Base-by-base conservation (phyloP, 1,140 invertebrate genomes). In the Drosophila pectinifera region DNA sequence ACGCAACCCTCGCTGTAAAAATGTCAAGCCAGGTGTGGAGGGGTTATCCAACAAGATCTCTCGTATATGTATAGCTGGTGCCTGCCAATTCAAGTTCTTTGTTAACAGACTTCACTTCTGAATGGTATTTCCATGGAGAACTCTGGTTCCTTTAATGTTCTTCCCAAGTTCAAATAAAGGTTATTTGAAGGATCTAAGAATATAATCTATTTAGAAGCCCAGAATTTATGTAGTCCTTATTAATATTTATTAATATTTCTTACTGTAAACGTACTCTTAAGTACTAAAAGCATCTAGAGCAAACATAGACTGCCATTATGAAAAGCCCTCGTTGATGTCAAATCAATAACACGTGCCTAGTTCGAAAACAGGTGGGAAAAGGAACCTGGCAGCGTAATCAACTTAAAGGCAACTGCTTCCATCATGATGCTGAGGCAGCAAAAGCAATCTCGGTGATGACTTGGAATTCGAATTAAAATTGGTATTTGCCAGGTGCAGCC, bases 1-100 rank as follows among this genome's bases (percentile, higher is more conserved):
- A 73, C 68, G 62, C 83, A 88, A 88, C 83, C 83, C 84, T 89
- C 62, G 67, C 48, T 63, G 82, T 79, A 76, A 80, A 78, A 80
- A 84, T 89, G 80, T 84, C 84, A 88, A 89, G 72, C 63, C 69
- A 68, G 76, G 73, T 78, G 64, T 31, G 55, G 68, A 62, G 45
- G 54, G 61, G 56, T 61, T 49, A 67, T 11, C 34, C 22, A 56
- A 39, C 26, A 55, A 45, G 72, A 77, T 69, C 74, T 53, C 56
- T 18, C n/a, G 6, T 13, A 20, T 13, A 26, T 13, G 16, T 13
- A 26, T 42, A 54, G 13, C 81, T 80, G 67, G 63, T 84, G 68
- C 54, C 65, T 49, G 42, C 28, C 58, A 62, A 56, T 53, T 24
- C 46, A 31, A 20, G 18, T 34, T 51, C 28, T n/a, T 14, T 1